These are phyloP conservation scores for Rosalia funebris DNA, from an alignment of 2,888 invertebrate genomes.

Conservation along the genomic window DNA sequence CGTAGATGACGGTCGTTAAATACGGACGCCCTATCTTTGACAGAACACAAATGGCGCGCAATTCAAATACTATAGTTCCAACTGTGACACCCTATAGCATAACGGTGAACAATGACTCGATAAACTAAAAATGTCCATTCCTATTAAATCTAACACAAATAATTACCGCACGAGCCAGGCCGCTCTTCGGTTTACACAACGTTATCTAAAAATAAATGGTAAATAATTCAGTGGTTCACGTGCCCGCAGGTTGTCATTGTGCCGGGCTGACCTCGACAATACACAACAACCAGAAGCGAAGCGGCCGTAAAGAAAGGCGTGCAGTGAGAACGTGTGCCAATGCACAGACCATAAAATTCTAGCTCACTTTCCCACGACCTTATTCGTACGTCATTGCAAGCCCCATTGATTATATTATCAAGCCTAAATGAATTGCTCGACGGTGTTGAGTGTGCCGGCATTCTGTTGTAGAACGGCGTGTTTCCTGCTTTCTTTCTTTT, in stretches of 20 bases:
- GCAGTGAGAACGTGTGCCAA: slow-evolving; percentile 34
- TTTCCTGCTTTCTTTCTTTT: slow-evolving; percentile 9
- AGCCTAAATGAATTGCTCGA: not conserved
- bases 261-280: slow-evolving; percentile 27
- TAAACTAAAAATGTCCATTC: too few relatives aligned
- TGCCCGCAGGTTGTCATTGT: slow-evolving; percentile 31
- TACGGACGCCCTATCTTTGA: too few relatives aligned
- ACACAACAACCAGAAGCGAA: slow-evolving; percentile 17
- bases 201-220: slow-evolving; percentile 25
- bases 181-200: not conserved
- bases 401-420: slow-evolving; percentile 23
- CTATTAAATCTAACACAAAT: too few relatives aligned
- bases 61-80: too few relatives aligned
- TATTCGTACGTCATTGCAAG: slow-evolving; percentile 18
- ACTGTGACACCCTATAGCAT: too few relatives aligned
- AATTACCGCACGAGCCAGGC: slow-evolving; percentile 11
- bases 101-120: too few relatives aligned
- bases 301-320: slow-evolving; percentile 24
- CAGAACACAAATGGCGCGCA: too few relatives aligned
- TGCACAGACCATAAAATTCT: slow-evolving; percentile 36
- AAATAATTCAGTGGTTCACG: slow-evolving; percentile 32
- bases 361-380: slow-evolving; percentile 43
- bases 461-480: slow-evolving; percentile 22
- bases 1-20: too few relatives aligned
- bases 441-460: slow-evolving; percentile 12